Base-by-base conservation (phyloP, 2,113 vertebrate genomes). In the Ammodytes marinus region DNA sequence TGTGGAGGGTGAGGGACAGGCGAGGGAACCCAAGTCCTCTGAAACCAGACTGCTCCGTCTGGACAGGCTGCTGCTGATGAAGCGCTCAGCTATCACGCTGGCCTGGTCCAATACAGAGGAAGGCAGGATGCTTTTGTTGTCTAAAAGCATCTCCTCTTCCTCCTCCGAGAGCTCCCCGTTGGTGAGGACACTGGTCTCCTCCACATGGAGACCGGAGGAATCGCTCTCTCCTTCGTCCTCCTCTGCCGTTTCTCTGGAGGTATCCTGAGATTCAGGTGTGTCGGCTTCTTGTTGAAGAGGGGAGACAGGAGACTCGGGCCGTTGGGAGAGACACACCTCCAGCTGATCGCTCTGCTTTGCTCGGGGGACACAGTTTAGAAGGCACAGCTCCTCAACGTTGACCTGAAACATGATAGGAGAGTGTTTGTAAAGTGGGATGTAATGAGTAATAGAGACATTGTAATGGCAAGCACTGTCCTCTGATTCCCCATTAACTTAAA, bases 21-120 rank as follows among this genome's bases (percentile, higher is more conserved):
- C 91, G 0, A 89, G 47, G 39, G 94, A 90, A 80, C 77, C 91
- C n/a, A 91, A 63, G n/a, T 96, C 96, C 35, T 97, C 97, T 39
- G 94, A 91, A 0, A 93, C 95, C 84, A 97, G 81, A 83, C 97
- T 98, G 90, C 95, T 96, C 53, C 95, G 91, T 27, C 96, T 94
- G 2, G 97, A 97, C 42, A 96, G 84, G 86, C 83, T 95, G 82
- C 83, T 95, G 82, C 89, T 85, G 13, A 92, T 86, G 0, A 97
- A 97, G 3, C 90, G 91, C 80, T 97, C 96, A 0, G 96, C 95
- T 1, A 97, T 97, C 80, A 95, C 83, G 0, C 97, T 96, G 19
- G 96, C 96, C 80, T 97, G 96, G 86, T 96, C 96, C 86, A 98
- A 89, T 59, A 97, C 96, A 0, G 97, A 97, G 0, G 95, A 94